phyloP scores from a whole-genome alignment of 53 echinoderm and acorn worm species.

The Actinopyga echinites region DNA sequence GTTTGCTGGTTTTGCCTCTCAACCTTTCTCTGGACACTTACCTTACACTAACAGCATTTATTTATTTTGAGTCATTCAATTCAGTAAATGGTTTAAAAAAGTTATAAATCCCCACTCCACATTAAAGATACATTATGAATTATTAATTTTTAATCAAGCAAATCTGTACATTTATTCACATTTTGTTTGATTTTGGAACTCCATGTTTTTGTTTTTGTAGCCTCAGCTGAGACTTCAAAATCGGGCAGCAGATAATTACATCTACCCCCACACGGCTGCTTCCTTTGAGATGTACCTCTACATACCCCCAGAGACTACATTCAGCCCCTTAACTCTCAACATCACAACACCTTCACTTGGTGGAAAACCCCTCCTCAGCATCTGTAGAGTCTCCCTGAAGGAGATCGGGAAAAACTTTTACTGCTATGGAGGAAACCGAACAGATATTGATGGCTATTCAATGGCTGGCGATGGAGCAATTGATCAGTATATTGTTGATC shows the following conservation, averaged over 20 bases:
- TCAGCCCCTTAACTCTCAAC: constrained; percentile 62
- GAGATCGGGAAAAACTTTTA: constrained; percentile 67
- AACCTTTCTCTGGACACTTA: too few species aligned
- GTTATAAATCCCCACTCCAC: too few species aligned
- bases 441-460: constrained; percentile 22
- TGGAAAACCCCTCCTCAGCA: constrained; percentile 63
- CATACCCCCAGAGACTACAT: constrained; percentile 78
- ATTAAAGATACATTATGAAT: too few species aligned
- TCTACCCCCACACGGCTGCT: constrained; percentile 78
- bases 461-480: constrained; percentile 36
- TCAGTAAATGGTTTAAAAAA: too few species aligned
- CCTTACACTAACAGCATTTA: too few species aligned
- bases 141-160: too few species aligned
- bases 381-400: constrained; percentile 67
- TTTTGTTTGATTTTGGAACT: too few species aligned
- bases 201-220: neutral
- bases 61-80: too few species aligned
- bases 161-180: too few species aligned
- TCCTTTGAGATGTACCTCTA: constrained; percentile 66
- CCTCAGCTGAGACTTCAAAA: constrained; percentile 56
- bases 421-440: constrained; percentile 57
- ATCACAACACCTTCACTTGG: constrained; percentile 61
- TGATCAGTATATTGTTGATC: constrained; percentile 55
- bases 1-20: too few species aligned
- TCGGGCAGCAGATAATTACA: constrained; percentile 55